Base-by-base conservation (phyloP, 2,888 invertebrate genomes). In the Syrphus vitripennis region DNA sequence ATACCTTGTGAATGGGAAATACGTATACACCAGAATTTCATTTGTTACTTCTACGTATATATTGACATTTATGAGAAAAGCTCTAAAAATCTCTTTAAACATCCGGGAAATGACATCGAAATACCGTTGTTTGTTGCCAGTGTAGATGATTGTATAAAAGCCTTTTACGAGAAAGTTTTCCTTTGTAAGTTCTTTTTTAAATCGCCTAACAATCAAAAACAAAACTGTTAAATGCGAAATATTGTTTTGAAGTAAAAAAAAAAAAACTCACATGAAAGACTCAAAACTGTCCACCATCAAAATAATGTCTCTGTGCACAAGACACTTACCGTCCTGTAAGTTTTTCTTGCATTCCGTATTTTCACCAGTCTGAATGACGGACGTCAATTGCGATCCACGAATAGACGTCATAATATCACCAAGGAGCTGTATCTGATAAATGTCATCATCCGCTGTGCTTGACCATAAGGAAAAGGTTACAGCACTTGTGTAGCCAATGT, bases 1-100 rank as follows among this genome's bases (percentile, higher is more conserved):
- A 21, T 88, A 76, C n/a, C 82, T 57, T 0, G 88, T 87, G 78
- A 90, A 92, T 0, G 91, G 91, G 83, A 89, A 91, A 48, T 91
- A 92, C 2, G 91, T 91, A 71, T 90, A 91, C 3, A 90, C 76
- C 16, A 89, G 83, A 0, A 90, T 88, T 9, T 77, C 76, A 4
- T 83, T 88, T 1, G 88, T 83, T 1, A 89, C 69, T 29, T 87
- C 42, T 0, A 91, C 76, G 16, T 90, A 86, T 3, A 92, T 88
- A 65, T 90, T 91, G 12, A 91, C 89, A 87, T 92, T 91, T 26
- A 88, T 88, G 48, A 91, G 89, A 50, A 90, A 92, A 4, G 90
- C 86, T 5, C 78, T 77, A n/a, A 91, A 90, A 0, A 92, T 89
- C 0, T 91, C 90, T 0, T 67, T 76, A 82, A 92, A 91, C 59